These are phyloP conservation scores for Microtus richardsoni DNA, from an alignment of 2,113 vertebrate species.

Conservation along the genomic window DNA sequence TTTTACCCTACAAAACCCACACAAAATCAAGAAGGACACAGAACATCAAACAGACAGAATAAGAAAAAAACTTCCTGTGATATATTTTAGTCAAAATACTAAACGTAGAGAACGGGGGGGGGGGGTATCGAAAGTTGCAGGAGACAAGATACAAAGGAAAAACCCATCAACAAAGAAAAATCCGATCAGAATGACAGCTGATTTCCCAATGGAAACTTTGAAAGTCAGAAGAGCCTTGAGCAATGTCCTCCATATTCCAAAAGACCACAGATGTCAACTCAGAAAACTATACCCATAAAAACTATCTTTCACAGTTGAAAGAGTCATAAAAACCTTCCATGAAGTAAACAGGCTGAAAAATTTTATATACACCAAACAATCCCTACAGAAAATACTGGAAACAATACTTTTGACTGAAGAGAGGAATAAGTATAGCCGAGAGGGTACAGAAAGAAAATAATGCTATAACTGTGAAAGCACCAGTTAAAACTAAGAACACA, in stretches of 20 bases:
- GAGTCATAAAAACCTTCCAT: neutral
- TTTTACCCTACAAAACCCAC: neutral
- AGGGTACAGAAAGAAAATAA: neutral
- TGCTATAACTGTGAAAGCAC: neutral
- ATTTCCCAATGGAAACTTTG: neutral
- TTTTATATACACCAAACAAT: neutral
- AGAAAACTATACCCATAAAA: neutral
- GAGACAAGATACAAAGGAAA: neutral
- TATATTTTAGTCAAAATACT: neutral
- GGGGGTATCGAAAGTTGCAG: neutral
- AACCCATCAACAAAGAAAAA: neutral
- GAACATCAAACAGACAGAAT: neutral
- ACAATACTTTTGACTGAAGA: neutral
- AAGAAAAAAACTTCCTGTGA: neutral
- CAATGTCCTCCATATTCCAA: neutral
- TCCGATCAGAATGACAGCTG: neutral
- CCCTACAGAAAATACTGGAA: neutral
- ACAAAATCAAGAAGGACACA: neutral
- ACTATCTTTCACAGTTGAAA: neutral
- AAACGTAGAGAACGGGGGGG: neutral
- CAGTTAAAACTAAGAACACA: neutral
- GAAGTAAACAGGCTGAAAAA: neutral
- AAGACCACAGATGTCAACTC: neutral
- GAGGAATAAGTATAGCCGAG: neutral
- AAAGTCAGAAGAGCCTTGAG: neutral